Evolutionary conservation across 2,113 vertebrate species (phyloP).

Genomic region (Sporophila hypoxantha): DNA sequence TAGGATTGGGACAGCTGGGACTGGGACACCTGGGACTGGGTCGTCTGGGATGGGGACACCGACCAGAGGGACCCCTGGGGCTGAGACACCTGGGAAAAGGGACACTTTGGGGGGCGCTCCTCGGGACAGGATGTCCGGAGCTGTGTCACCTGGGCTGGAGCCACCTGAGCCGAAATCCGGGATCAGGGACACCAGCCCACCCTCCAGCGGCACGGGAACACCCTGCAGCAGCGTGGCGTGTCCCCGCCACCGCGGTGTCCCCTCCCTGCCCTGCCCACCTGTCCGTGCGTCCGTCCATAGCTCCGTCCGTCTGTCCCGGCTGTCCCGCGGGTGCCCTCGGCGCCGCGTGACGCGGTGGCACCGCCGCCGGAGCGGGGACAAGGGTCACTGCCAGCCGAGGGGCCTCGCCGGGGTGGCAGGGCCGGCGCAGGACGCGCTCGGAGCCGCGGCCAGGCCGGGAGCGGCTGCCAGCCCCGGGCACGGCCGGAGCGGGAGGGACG

Average conservation of each 20-base stretch:
- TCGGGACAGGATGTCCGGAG: too few species aligned
- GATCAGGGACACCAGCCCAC: fast-evolving
- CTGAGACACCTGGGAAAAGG: background rate
- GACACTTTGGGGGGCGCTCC: too few species aligned
- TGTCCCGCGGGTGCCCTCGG: too few species aligned
- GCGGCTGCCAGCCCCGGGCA: background rate
- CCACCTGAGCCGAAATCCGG: background rate
- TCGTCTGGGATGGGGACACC: background rate
- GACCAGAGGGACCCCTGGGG: background rate
- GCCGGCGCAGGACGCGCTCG: background rate
- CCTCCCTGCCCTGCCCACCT: too few species aligned
- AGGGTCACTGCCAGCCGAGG: slow-evolving; percentile 3
- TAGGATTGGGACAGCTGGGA: too few species aligned
- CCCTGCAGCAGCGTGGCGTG: fast-evolving
- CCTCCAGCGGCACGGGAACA: background rate
- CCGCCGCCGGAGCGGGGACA: background rate
- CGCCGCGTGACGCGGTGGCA: too few species aligned
- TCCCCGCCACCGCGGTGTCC: background rate
- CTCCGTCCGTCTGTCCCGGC: background rate
- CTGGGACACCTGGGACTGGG: too few species aligned
- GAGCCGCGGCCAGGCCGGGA: background rate
- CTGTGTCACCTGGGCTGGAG: background rate
- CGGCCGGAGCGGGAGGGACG: background rate
- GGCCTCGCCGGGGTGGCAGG: background rate
- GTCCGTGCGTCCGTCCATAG: background rate